Conservation (phyloP, 2,113 vertebrate genomes). For the Prochilodus magdalenae region DNA sequence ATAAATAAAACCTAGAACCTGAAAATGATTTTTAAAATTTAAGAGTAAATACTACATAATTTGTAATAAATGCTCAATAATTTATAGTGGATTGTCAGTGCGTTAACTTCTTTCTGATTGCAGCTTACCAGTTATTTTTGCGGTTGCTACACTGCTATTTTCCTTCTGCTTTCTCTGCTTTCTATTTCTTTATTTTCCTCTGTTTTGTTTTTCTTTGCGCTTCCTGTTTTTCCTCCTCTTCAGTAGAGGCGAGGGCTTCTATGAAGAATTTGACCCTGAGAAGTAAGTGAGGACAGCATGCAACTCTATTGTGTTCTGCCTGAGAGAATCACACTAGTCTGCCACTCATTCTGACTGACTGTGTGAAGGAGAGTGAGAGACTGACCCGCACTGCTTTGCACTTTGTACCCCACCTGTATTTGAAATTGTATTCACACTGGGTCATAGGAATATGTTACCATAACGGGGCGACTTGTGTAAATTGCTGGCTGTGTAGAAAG, state of each 20-base stretch:
- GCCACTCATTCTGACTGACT: neutral
- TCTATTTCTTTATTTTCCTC: constrained; percentile 26
- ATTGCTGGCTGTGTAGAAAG: neutral
- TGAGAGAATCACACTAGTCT: neutral
- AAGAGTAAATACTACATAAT: too few relatives aligned
- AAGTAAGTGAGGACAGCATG: constrained; percentile 76
- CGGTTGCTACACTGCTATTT: neutral
- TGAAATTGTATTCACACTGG: constrained; percentile 10
- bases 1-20: too few relatives aligned
- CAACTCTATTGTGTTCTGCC: constrained; percentile 4
- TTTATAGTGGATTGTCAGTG: too few relatives aligned
- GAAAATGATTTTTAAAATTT: too few relatives aligned
- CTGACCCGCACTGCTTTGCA: neutral
- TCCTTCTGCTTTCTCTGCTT: neutral
- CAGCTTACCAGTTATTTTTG: too few relatives aligned
- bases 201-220: constrained; percentile 24
- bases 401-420: constrained; percentile 8
- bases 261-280: constrained; percentile 73
- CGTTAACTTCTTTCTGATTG: too few relatives aligned
- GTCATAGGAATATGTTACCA: constrained; percentile 9
- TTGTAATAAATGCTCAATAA: too few relatives aligned
- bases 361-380: neutral
- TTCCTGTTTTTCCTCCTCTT: constrained; percentile 52
- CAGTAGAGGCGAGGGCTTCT: constrained; percentile 73
- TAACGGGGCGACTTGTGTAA: neutral